Evolutionary conservation across 2,888 invertebrate species (phyloP).

Genomic region (Orthonychiurus folsomi): DNA sequence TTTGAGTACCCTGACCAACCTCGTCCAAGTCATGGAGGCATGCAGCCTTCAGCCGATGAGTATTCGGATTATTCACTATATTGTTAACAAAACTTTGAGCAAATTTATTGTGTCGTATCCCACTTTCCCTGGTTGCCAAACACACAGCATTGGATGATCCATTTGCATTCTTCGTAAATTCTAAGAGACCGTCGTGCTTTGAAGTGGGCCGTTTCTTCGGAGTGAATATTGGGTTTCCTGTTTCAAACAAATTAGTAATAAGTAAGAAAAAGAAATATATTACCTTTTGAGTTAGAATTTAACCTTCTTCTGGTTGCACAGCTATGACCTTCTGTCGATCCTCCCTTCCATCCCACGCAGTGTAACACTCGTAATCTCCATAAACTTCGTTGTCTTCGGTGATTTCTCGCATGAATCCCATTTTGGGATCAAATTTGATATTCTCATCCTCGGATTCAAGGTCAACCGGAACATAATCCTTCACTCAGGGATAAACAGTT

Average conservation of each 20-base stretch:
- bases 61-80: not conserved
- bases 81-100: not conserved
- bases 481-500: no score
- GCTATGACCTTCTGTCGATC: not conserved
- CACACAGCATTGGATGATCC: not conserved
- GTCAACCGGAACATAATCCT: not conserved
- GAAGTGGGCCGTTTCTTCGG: no score
- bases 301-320: no score
- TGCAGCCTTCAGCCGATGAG: not conserved
- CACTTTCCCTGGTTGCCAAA: not conserved
- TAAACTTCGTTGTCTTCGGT: not conserved
- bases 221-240: no score
- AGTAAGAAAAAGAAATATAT: no score
- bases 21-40: not conserved
- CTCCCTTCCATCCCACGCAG: not conserved
- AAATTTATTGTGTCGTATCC: not conserved
- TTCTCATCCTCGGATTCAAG: not conserved
- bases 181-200: not conserved
- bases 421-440: not conserved
- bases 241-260: no score
- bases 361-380: not conserved
- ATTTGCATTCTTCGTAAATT: not conserved
- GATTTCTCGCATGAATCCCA: not conserved
- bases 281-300: not conserved
- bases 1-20: no score